Base-by-base conservation (phyloP, 2,113 vertebrate species). In the Amphiprion ocellaris region DNA sequence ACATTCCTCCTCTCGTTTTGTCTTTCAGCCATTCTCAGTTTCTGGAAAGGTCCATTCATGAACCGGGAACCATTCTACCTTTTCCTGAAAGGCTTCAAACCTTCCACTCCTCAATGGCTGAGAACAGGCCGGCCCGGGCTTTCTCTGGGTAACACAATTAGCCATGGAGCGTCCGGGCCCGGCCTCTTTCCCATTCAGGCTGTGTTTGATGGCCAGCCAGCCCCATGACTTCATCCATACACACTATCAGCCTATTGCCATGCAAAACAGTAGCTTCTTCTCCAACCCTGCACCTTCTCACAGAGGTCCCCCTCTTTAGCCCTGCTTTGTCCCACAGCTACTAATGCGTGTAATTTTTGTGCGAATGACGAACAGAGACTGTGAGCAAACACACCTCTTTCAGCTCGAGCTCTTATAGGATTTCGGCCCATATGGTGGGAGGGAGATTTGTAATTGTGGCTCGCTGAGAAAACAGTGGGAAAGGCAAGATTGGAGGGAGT, bases 81-180 rank as follows among this genome's bases (percentile, higher is more conserved):
- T 30, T 7, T 44, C 84, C 78, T 94, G 90, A 95, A 95, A 92
- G 86, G 90, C 86, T 90, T 87, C 84, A 83, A 91, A 91, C 80
- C 88, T 83, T 86, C 76, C 70, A 61, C 66, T 81, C 55, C 89
- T 92, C 88, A 93, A 93, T 88, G 82, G 91, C 83, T 91, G 89
- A 92, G 94, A 94, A 94, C 81, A 69, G 91, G 52, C 81, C 12
- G 12, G 87, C 84, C 69, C 17, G 50, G 75, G 83, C 88, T 88
- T 94, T 94, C 92, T 79, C 85, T 82, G 85, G 76, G 77, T 91
- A 94, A 94, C 88, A 94, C 91, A 94, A 95, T 95, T 94, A 95
- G 84, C 91, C 79, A 90, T 80, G 93, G 90, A 87, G 83, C 71
- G 79, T 49, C 77, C 73, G 26, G 89, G 83, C 77, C 74, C 72